phyloP scores from a whole-genome alignment of 2,888 invertebrate species.

The Perithous albicinctus region DNA sequence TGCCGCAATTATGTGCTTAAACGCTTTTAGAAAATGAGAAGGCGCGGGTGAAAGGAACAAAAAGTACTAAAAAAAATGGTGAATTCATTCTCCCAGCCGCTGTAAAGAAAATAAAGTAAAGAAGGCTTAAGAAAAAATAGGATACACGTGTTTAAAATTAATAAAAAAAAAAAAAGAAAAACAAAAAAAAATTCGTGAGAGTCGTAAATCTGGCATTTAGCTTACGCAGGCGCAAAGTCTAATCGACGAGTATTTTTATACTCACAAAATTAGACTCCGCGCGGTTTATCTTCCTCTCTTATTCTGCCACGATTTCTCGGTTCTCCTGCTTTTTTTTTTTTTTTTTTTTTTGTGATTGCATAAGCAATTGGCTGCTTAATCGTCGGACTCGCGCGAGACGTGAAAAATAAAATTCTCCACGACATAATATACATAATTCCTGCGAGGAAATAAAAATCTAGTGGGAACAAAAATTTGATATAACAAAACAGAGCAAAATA shows the following conservation, averaged over 20 bases:
- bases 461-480: no score
- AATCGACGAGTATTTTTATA: constrained; percentile 28
- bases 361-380: neutral
- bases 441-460: neutral
- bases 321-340: no score
- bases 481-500: no score
- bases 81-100: neutral
- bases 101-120: neutral
- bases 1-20: neutral
- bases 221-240: neutral
- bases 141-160: neutral
- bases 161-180: neutral
- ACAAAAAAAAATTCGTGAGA: neutral
- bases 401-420: neutral
- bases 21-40: neutral
- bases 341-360: no score
- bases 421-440: neutral
- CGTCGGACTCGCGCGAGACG: no score
- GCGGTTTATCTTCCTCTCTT: neutral
- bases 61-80: neutral
- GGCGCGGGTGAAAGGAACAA: neutral
- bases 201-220: neutral
- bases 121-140: neutral
- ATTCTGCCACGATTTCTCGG: constrained; percentile 3
- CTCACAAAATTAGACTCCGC: constrained; percentile 27